Conservation (phyloP, 2,888 invertebrate genomes). For the Hyppa rectilinea region DNA sequence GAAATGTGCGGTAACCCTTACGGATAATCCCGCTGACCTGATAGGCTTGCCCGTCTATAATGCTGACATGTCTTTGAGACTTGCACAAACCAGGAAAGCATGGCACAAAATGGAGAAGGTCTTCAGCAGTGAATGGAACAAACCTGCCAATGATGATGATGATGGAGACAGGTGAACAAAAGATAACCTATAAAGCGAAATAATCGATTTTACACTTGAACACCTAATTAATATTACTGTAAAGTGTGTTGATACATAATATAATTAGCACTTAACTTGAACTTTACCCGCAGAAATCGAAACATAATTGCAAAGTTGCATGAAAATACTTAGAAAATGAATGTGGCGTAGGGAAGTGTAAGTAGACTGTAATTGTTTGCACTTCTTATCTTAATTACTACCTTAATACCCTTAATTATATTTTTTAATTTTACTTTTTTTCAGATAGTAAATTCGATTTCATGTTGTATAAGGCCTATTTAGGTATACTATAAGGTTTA, state of each 20-base stretch:
- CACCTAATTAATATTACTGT: neutral
- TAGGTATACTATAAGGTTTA: no score
- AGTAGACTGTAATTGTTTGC: conserved; percentile 9
- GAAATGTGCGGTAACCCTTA: no score
- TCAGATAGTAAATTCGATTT: conserved; percentile 15
- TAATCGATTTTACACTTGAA: neutral
- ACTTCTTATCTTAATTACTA: conserved; percentile 41
- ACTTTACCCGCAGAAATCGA: neutral
- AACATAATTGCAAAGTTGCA: conserved; percentile 16
- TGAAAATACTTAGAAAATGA: conserved; percentile 24
- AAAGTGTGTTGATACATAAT: neutral
- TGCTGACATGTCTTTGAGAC: no score
- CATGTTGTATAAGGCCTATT: neutral
- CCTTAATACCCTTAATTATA: neutral
- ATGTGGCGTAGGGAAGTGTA: conserved; percentile 11
- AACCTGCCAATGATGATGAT: no score
- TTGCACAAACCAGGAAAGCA: no score
- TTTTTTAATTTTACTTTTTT: conserved; percentile 22
- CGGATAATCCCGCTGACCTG: no score
- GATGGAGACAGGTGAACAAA: no score
- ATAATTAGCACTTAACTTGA: neutral
- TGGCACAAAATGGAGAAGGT: no score
- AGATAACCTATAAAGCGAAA: no score
- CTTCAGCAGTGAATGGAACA: no score
- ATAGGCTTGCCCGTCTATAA: no score